These are phyloP conservation scores for Drosophila gunungcola DNA, from an alignment of 1,140 invertebrate species.

Conservation along the genomic window DNA sequence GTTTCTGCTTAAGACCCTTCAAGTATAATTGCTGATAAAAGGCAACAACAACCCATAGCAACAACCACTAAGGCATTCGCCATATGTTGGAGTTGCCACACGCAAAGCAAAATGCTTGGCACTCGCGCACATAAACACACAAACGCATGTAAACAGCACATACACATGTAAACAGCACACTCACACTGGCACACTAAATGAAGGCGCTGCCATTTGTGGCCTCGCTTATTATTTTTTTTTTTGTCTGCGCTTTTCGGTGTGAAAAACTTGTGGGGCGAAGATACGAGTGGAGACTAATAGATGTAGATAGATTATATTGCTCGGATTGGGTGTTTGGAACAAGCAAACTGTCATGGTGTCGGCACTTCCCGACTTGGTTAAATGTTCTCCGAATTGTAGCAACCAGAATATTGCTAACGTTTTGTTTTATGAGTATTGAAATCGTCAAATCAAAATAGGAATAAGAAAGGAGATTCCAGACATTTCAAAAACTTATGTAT, in stretches of 20 bases:
- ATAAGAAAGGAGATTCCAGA: not conserved
- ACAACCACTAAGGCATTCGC: conserved; percentile 31
- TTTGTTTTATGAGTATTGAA: not conserved
- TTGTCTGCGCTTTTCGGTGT: conserved; percentile 61
- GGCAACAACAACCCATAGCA: conserved; percentile 26
- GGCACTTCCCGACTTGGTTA: not conserved
- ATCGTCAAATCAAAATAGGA: not conserved
- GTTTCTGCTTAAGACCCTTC: conserved; percentile 22
- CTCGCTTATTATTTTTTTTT: conserved; percentile 53
- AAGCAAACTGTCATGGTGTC: not conserved
- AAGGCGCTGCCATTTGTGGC: conserved; percentile 70
- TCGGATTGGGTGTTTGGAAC: conserved; percentile 5
- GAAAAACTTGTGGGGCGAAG: conserved; percentile 71
- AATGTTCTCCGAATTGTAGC: conserved; percentile 4
- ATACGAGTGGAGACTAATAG: conserved; percentile 35
- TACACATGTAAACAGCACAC: not conserved
- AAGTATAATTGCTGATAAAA: conserved; percentile 52
- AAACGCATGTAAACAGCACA: not conserved
- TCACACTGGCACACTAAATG: conserved; percentile 15
- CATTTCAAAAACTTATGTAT: not conserved
- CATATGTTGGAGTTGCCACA: conserved; percentile 80
- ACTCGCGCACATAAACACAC: not conserved
- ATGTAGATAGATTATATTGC: conserved; percentile 16
- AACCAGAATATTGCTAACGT: not conserved
- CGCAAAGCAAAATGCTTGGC: conserved; percentile 59